Evolutionary conservation across 2,888 invertebrate genomes (phyloP), one percentile per base, ranked within the genome.

Genomic region (Ametastegia equiseti): DNA sequence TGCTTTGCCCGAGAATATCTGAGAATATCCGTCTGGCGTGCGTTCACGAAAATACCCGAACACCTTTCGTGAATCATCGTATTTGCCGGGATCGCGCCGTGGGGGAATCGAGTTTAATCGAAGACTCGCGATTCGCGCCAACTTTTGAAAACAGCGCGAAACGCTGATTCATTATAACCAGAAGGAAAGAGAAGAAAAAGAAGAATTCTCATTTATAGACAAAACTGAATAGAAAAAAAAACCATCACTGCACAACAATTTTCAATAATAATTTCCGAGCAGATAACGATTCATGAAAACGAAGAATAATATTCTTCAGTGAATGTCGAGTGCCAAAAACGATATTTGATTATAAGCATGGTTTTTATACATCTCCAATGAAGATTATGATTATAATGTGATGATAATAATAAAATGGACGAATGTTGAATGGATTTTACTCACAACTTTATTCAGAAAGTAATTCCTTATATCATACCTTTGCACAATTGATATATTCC

Each of bases 1-100:
- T 45, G 36, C 75, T 36, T 75, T 75, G 54, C 50, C 75, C 54
- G 75, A 75, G 30, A 60, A 60, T 60, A 39, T 39, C 65, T 39
- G 65, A 67, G 78, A 78, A 78, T 78, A 78, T 63, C 78, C 78
- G 78, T 78, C 78, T 78, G 78, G 75, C 78, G 78, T 63, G 78
- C 60, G 57, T 63, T 60, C 42, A 60, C 78, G 60, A 19, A 78
- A 63, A 78, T 60, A 60, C 78, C 5, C 78, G 78, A 78, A 60
- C 7, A 33, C 27, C 54, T 3, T 1, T 67, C 75, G 75, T 33
- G 19, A 9, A 75, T 50, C 19, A 54, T 36, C 75, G 50, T 13
- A 19, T 2, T 33, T 54, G 54, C 33, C 75, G 75, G 23, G 33
- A 0, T 45, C 36, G 54, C 33, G 19, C 9, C 33, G 54, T 50